These are phyloP conservation scores for Ovis aries DNA, from an alignment of 2,113 vertebrate species.

Conservation along the genomic window ARS-UI_Ramb_v3.0 NC_056072.1:20711001-20711500, in stretches of 20 bases:
- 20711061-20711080: background rate
- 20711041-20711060: background rate
- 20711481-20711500: background rate
- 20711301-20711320: slow-evolving; percentile 10
- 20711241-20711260: background rate
- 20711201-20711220: background rate
- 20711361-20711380: background rate
- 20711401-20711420: background rate
- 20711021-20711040: background rate
- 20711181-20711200: background rate
- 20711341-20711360: background rate
- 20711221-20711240: background rate
- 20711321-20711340: background rate
- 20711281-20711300: background rate
- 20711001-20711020: background rate
- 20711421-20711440: background rate
- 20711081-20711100: background rate
- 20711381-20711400: background rate
- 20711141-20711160: background rate
- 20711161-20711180: background rate
- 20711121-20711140: background rate
- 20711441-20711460: background rate
- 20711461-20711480: background rate
- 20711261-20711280: background rate
- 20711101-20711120: background rate